Conservation (phyloP, 2,888 invertebrate genomes). For the Proisotoma minuta region DNA sequence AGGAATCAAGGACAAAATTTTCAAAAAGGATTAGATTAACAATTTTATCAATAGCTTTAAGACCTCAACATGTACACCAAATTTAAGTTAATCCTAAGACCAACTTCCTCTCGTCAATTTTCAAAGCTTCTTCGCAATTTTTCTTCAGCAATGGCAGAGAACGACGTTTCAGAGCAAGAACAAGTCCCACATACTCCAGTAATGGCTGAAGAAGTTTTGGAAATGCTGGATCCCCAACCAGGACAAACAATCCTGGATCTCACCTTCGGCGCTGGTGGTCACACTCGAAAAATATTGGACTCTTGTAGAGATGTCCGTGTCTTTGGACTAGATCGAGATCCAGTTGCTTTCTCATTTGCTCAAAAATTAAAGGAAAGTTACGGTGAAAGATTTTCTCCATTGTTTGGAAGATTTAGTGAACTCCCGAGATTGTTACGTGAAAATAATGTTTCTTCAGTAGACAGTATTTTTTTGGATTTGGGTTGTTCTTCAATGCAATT, state of each 20-base stretch:
- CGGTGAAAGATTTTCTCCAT: constrained; percentile 68
- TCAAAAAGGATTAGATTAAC: background rate
- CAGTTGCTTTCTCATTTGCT: constrained; percentile 67
- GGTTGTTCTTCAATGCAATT: constrained; percentile 96
- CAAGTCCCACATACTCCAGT: constrained; percentile 75
- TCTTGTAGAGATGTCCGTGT: constrained; percentile 62
- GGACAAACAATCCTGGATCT: constrained; percentile 75
- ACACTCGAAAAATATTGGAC: constrained; percentile 69
- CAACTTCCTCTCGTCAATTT: no score
- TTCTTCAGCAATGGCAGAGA: no score
- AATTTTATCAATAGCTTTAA: background rate
- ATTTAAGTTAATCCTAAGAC: background rate
- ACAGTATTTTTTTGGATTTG: constrained; percentile 86
- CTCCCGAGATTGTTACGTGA: constrained; percentile 63
- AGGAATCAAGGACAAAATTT: constrained; percentile 15
- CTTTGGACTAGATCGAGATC: constrained; percentile 83
- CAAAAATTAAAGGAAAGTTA: constrained; percentile 61
- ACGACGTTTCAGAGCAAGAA: no score
- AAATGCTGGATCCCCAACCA: constrained; percentile 60
- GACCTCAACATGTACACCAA: background rate
- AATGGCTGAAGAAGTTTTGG: constrained; percentile 66
- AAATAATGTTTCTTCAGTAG: constrained; percentile 62
- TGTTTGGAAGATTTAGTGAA: constrained; percentile 84
- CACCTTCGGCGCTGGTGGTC: constrained; percentile 96
- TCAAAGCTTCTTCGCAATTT: no score